Evolutionary conservation across 2,797 vertebrate species (phyloP).

Genomic region (Cirrhinus mrigala): DNA sequence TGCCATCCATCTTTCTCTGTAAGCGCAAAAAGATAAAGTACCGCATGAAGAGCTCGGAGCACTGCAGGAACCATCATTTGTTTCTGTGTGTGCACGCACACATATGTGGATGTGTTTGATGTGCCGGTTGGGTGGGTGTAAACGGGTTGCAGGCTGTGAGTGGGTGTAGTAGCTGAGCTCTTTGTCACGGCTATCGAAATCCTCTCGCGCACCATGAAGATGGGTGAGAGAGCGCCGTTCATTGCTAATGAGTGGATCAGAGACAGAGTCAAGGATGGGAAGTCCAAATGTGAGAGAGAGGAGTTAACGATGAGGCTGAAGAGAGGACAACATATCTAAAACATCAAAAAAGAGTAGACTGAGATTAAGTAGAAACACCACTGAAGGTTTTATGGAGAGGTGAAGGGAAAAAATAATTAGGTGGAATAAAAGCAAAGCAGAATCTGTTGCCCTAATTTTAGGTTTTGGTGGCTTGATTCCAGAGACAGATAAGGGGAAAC

Average conservation of each 20-base stretch:
- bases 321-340: background rate
- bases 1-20: background rate
- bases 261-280: slow-evolving; percentile 48
- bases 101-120: slow-evolving; percentile 39
- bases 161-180: slow-evolving; percentile 38
- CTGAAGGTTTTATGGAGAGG: background rate
- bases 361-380: background rate
- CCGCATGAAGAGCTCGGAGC: background rate
- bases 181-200: slow-evolving; percentile 35
- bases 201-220: background rate
- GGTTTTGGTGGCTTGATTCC: slow-evolving; percentile 14
- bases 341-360: background rate
- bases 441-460: background rate
- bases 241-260: slow-evolving; percentile 33
- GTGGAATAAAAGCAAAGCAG: background rate
- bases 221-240: slow-evolving; percentile 28
- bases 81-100: slow-evolving; percentile 17
- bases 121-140: slow-evolving; percentile 24
- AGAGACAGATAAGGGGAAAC: slow-evolving; percentile 33
- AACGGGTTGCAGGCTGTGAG: slow-evolving; percentile 46
- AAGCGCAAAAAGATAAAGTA: background rate
- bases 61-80: slow-evolving; percentile 26
- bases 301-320: background rate
- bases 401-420: background rate
- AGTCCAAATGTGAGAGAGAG: slow-evolving; percentile 48